phyloP scores from a whole-genome alignment of 2,888 invertebrate genomes.

The Mechanitis messenoides region DNA sequence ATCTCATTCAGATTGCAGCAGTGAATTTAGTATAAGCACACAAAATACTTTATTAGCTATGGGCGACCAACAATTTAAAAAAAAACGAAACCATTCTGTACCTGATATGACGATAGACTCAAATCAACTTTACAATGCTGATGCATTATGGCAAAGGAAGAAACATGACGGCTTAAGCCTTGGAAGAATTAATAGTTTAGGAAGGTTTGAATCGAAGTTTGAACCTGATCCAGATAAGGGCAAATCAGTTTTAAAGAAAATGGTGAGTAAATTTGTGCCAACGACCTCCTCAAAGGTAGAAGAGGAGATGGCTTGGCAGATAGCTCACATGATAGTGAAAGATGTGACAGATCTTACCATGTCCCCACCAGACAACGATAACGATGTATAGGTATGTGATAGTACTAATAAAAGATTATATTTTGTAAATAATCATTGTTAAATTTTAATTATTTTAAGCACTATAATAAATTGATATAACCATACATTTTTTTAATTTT shows the following conservation, averaged over 20 bases:
- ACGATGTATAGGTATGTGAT: constrained; percentile 51
- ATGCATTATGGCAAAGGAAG: constrained; percentile 90
- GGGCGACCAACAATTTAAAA: constrained; percentile 75
- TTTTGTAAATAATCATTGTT: constrained; percentile 52
- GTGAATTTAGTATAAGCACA: constrained; percentile 85
- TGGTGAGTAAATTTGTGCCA: constrained; percentile 88
- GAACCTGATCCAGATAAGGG: constrained; percentile 83
- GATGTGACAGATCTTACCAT: constrained; percentile 94
- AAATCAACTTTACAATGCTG: constrained; percentile 89
- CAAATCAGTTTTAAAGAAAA: constrained; percentile 70
- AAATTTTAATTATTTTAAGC: constrained; percentile 32
- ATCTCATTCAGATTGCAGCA: constrained; percentile 86
- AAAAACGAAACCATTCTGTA: constrained; percentile 70
- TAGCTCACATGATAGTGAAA: constrained; percentile 97
- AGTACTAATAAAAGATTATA: constrained; percentile 38
- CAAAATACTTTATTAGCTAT: constrained; percentile 87
- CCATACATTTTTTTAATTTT: neutral
- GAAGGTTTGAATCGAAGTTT: constrained; percentile 94
- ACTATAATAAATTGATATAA: constrained; percentile 31
- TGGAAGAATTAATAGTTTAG: constrained; percentile 90
- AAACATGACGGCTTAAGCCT: constrained; percentile 86
- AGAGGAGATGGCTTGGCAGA: constrained; percentile 98
- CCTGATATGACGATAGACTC: constrained; percentile 88
- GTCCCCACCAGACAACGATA: constrained; percentile 71
- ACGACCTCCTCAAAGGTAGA: constrained; percentile 90